phyloP scores from a whole-genome alignment of 2,797 vertebrate species.

The Periparus ater region DNA sequence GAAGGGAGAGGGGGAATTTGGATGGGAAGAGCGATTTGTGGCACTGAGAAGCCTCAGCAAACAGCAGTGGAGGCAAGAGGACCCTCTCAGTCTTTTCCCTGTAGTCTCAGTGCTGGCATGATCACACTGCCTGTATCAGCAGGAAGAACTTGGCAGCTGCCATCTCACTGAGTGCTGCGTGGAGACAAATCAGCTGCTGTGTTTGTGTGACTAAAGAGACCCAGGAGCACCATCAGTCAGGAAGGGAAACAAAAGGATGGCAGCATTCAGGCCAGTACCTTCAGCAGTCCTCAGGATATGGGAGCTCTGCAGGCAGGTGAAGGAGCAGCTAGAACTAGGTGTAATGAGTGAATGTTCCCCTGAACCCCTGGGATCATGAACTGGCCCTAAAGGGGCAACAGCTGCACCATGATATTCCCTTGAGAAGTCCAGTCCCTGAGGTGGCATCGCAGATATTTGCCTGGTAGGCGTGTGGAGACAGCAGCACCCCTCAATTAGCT shows the following conservation, averaged over 20 bases:
- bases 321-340: not conserved
- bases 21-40: not conserved
- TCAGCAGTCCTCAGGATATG: not conserved
- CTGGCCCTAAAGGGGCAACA: not conserved
- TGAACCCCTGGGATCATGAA: not conserved
- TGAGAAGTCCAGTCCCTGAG: not conserved
- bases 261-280: constrained; percentile 2
- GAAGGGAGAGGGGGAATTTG: not conserved
- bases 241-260: constrained; percentile 39
- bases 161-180: not conserved
- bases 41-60: not conserved
- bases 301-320: not conserved
- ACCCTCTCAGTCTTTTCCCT: not conserved
- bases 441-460: not conserved
- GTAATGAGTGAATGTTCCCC: not conserved
- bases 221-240: constrained; percentile 49
- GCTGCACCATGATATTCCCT: not conserved
- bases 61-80: not conserved
- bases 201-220: constrained; percentile 56
- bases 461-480: not conserved
- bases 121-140: not conserved
- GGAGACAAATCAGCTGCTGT: constrained; percentile 47
- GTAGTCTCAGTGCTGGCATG: not conserved
- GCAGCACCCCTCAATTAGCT: not conserved
- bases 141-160: constrained; percentile 46